These are phyloP conservation scores for Plecotus auritus DNA, from an alignment of 2,113 vertebrate species.

Conservation along the genomic window DNA sequence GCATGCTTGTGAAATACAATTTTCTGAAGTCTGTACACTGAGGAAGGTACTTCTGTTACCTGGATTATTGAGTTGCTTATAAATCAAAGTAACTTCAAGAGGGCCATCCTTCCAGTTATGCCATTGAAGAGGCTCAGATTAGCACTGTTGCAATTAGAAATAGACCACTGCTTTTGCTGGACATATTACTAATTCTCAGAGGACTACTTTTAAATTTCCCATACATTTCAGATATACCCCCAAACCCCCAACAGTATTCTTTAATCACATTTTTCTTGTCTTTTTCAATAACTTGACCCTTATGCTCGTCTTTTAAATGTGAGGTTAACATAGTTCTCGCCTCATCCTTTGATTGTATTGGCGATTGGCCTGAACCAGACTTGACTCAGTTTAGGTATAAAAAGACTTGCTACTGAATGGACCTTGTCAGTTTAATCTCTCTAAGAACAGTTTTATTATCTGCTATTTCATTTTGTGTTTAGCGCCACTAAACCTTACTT, in stretches of 20 bases:
- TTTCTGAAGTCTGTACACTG: background rate
- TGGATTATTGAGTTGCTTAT: constrained; percentile 16
- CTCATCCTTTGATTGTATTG: constrained; percentile 76
- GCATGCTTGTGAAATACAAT: background rate
- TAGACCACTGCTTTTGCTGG: background rate
- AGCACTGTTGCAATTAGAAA: background rate
- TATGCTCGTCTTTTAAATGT: constrained; percentile 56
- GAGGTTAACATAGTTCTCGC: constrained; percentile 70
- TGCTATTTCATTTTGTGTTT: constrained; percentile 46
- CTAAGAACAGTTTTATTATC: constrained; percentile 68
- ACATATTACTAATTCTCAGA: constrained; percentile 52
- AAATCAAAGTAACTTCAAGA: constrained; percentile 37
- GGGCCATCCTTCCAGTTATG: background rate
- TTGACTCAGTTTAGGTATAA: constrained; percentile 69
- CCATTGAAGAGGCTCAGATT: background rate
- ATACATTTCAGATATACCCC: background rate
- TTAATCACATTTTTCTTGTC: constrained; percentile 58
- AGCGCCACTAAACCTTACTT: constrained; percentile 4
- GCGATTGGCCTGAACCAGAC: constrained; percentile 70
- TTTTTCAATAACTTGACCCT: constrained; percentile 60
- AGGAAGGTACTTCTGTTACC: background rate
- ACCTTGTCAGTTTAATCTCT: constrained; percentile 73
- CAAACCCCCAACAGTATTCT: background rate
- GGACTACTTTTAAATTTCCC: constrained; percentile 49
- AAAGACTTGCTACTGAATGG: constrained; percentile 46